These are phyloP conservation scores for Sardinella longiceps DNA, from an alignment of 2,797 vertebrate genomes.

Conservation along the genomic window DNA sequence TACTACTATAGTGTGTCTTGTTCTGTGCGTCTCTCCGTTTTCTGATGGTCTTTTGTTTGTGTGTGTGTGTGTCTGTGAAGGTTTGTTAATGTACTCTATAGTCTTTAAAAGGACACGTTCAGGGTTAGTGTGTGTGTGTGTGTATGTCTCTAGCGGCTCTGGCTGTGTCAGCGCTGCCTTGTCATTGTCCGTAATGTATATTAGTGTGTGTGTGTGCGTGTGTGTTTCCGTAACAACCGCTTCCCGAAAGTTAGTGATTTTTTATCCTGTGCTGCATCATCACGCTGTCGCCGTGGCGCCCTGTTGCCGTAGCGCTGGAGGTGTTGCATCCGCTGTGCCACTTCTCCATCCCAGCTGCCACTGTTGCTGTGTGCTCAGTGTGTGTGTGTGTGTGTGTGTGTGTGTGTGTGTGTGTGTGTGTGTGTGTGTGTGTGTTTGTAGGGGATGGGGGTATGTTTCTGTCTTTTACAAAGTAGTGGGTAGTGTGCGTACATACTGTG, in stretches of 20 bases:
- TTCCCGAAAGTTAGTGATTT: conserved; percentile 51
- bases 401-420: background rate
- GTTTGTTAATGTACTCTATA: background rate
- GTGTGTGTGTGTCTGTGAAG: conserved; percentile 16
- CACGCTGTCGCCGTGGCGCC: conserved; percentile 33
- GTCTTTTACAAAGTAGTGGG: no score
- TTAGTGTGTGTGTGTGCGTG: conserved; percentile 9
- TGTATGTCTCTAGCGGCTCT: conserved; percentile 24
- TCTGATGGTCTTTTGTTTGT: background rate
- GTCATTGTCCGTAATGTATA: conserved; percentile 11
- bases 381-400: background rate
- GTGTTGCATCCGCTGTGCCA: conserved; percentile 33
- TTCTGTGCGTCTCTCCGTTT: conserved; percentile 4
- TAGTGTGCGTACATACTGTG: no score
- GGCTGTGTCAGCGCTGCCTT: conserved; percentile 40
- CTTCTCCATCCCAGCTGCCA: background rate
- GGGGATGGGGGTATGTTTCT: no score
- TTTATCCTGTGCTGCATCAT: conserved; percentile 56
- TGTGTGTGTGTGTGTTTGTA: background rate
- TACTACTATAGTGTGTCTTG: conserved; percentile 27
- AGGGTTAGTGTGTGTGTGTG: background rate
- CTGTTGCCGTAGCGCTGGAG: conserved; percentile 32
- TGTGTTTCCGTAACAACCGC: conserved; percentile 33
- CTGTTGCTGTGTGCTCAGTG: background rate
- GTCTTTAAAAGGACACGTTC: background rate